A percentile compares a stretch with the other conserved stretches of the same genome.
Conservation (phyloP, 2,888 invertebrate species). For the Antitype chi region DNA sequence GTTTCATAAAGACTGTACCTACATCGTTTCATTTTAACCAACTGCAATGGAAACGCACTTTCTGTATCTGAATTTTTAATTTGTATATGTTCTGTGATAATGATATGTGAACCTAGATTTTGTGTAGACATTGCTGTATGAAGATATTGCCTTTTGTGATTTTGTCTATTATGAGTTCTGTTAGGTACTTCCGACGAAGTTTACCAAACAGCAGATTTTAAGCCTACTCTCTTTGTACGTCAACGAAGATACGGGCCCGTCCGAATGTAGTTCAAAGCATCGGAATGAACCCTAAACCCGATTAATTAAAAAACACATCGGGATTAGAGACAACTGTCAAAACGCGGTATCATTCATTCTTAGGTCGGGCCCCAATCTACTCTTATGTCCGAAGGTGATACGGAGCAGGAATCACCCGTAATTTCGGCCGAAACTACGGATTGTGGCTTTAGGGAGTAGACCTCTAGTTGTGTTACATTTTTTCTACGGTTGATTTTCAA, state of each 20-base stretch:
- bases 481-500: background rate
- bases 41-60: background rate
- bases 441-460: too few relatives aligned
- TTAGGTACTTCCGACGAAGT: background rate
- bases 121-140: slow-evolving; percentile 22
- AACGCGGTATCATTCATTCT: too few relatives aligned
- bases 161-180: background rate
- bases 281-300: too few relatives aligned
- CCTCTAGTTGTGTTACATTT: background rate
- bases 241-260: too few relatives aligned
- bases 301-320: too few relatives aligned
- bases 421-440: too few relatives aligned
- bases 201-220: background rate
- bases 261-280: too few relatives aligned
- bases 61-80: slow-evolving; percentile 50
- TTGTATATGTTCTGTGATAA: slow-evolving; percentile 60
- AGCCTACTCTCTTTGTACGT: too few relatives aligned
- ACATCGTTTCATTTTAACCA: slow-evolving; percentile 56
- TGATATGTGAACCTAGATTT: slow-evolving; percentile 32
- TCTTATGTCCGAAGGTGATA: too few relatives aligned
- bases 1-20: slow-evolving; percentile 71
- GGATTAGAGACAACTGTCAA: too few relatives aligned
- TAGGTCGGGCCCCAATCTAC: too few relatives aligned
- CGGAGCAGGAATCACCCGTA: too few relatives aligned
- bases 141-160: slow-evolving; percentile 21